Percentiles rank a stretch among this genome's conserved stretches.
These are phyloP conservation scores for Philaethria dido DNA, from an alignment of 2,888 invertebrate genomes.

Conservation along the genomic window DNA sequence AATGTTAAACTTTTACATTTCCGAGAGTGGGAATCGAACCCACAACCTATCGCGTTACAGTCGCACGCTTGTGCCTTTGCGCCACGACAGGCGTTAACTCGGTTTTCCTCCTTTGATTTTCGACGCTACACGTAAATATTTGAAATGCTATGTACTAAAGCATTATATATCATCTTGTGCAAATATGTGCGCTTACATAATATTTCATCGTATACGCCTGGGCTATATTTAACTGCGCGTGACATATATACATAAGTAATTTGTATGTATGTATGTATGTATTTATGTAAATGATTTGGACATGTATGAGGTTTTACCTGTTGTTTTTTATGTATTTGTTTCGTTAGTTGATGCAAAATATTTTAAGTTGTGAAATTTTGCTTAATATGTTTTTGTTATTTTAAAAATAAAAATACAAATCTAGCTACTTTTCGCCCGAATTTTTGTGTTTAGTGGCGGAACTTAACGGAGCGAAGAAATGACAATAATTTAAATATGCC, in stretches of 20 bases:
- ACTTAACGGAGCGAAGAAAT: too few relatives aligned
- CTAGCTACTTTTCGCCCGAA: too few relatives aligned
- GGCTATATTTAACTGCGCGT: conserved; percentile 13
- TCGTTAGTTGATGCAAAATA: too few relatives aligned
- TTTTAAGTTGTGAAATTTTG: too few relatives aligned
- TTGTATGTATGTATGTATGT: background rate
- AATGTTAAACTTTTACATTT: too few relatives aligned
- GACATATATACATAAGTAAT: background rate
- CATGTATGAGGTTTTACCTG: background rate
- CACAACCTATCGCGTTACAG: too few relatives aligned
- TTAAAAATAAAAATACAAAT: too few relatives aligned
- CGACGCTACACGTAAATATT: conserved; percentile 6
- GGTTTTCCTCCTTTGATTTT: conserved; percentile 21
- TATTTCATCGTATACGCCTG: conserved; percentile 1
- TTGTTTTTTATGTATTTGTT: background rate
- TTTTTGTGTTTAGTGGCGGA: too few relatives aligned
- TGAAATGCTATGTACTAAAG: background rate
- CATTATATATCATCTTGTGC: conserved; percentile 3
- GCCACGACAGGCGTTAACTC: background rate
- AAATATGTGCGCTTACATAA: conserved; percentile 11
- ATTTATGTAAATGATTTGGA: background rate
- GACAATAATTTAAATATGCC: too few relatives aligned
- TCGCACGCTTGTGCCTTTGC: too few relatives aligned
- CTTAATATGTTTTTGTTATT: too few relatives aligned
- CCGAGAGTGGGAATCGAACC: too few relatives aligned